Evolutionary conservation across 1,140 invertebrate species (phyloP), one percentile per base, ranked within the genome.

Genomic region (Geopemphigus sp.): DNA sequence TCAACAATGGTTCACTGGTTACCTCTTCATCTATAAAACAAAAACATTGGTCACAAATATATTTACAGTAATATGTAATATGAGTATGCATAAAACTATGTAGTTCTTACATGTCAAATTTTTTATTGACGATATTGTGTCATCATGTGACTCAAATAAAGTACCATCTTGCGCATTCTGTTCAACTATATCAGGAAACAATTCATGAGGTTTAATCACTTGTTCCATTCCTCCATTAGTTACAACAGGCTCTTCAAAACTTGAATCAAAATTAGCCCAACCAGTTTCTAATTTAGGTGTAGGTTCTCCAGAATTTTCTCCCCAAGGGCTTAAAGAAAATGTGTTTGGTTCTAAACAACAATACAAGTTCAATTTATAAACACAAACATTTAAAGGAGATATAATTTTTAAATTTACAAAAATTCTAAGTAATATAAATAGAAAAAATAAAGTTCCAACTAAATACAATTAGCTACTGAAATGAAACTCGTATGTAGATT

Each of bases 221-320:
- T n/a, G n/a, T n/a, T n/a, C n/a, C n/a, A 57, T 3, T 26, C 61
- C 39, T 47, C 74, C 74, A 61, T 78, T 78, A 26, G 39, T n/a
- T 15, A 47, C 17, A 3, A 78, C 47, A 26, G 74, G 24, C 24
- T 63, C 56, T 26, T 57, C 74, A 78, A 78, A 63, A 78, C 57
- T 78, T 17, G 74, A 78, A 61, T 78, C 74, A 61, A 78, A 78
- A 78, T 61, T 63, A 50, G 74, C 74, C 74, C 74, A 78, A 59
- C 74, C 74, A 26, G 74, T 78, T 78, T 61, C 74, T 50, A 78
- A 12, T 50, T 78, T 78, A n/a, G 73, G 73, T 39, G 19, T 74
- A 22, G n/a, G 72, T 29, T 78, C 74, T 47, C 19, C 24, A 47
- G 22, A 6, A 50, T 78, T 78, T 50, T 78, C 74, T 78, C 74